phyloP scores from a whole-genome alignment of 2,888 invertebrate genomes.

The Lepidocyrtoides sp. region DNA sequence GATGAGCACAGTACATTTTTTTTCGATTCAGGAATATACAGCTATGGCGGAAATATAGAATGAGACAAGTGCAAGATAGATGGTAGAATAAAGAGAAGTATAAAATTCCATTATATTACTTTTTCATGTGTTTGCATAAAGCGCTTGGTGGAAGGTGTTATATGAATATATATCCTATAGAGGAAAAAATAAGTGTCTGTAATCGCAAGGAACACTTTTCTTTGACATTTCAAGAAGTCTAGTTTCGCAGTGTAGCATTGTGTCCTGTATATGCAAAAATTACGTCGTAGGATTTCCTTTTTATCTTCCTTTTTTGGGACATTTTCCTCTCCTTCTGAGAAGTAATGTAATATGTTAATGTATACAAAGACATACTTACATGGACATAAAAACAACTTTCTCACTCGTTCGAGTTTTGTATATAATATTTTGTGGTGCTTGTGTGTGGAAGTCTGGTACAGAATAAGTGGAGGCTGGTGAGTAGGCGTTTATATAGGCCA shows the following conservation, averaged over 20 bases:
- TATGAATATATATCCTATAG: too few species aligned
- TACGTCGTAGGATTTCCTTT: constrained; percentile 34
- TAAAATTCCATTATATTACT: too few species aligned
- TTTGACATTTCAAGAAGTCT: too few species aligned
- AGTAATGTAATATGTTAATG: constrained; percentile 54
- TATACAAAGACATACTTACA: constrained; percentile 9
- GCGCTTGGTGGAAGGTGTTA: too few species aligned
- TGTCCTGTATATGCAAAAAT: constrained; percentile 9
- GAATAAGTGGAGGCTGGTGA: background rate
- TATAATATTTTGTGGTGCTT: too few species aligned
- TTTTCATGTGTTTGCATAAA: background rate
- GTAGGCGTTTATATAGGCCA: constrained; percentile 59
- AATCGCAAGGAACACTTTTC: too few species aligned
- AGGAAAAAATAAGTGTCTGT: too few species aligned
- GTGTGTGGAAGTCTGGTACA: background rate
- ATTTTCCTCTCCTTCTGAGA: constrained; percentile 13
- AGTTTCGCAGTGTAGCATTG: too few species aligned
- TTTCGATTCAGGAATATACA: too few species aligned
- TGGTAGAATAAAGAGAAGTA: constrained; percentile 31
- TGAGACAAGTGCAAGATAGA: constrained; percentile 59
- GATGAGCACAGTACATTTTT: too few species aligned
- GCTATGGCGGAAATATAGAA: constrained; percentile 57
- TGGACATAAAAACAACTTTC: background rate
- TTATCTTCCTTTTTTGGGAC: constrained; percentile 57
- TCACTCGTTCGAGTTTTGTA: too few species aligned